These are phyloP conservation scores for Athripsodes cinereus DNA, from an alignment of 2,888 invertebrate genomes.

Conservation along the genomic window DNA sequence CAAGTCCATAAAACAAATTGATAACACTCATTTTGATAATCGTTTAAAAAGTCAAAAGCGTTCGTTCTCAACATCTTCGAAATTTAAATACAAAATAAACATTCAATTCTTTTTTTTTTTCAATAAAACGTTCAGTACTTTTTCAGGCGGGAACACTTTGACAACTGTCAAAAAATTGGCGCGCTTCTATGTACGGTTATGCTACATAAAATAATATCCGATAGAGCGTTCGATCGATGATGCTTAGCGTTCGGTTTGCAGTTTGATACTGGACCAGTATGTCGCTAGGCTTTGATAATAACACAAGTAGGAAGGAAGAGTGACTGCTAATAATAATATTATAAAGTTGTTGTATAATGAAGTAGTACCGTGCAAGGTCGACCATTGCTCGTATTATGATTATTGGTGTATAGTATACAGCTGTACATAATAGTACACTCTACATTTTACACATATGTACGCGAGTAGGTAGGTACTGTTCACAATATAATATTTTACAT, in stretches of 20 bases:
- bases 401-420: too few species aligned
- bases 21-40: too few species aligned
- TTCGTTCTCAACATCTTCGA: too few species aligned
- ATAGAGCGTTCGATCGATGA: background rate
- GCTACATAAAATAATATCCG: background rate
- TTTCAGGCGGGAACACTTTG: background rate
- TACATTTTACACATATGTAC: too few species aligned
- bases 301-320: background rate
- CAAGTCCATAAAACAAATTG: too few species aligned
- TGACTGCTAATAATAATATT: constrained; percentile 1
- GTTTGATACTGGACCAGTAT: constrained; percentile 1
- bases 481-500: too few species aligned
- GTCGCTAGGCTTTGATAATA: constrained; percentile 2
- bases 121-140: too few species aligned
- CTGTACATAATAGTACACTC: too few species aligned
- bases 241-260: background rate
- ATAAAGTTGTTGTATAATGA: background rate
- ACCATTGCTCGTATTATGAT: background rate
- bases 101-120: too few species aligned
- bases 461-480: too few species aligned
- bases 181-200: background rate
- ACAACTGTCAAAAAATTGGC: background rate
- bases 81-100: too few species aligned
- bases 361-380: constrained; percentile 1
- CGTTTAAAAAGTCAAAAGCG: too few species aligned